phyloP scores from a whole-genome alignment of 2,797 vertebrate species.

The Cichlasoma orientale region DNA sequence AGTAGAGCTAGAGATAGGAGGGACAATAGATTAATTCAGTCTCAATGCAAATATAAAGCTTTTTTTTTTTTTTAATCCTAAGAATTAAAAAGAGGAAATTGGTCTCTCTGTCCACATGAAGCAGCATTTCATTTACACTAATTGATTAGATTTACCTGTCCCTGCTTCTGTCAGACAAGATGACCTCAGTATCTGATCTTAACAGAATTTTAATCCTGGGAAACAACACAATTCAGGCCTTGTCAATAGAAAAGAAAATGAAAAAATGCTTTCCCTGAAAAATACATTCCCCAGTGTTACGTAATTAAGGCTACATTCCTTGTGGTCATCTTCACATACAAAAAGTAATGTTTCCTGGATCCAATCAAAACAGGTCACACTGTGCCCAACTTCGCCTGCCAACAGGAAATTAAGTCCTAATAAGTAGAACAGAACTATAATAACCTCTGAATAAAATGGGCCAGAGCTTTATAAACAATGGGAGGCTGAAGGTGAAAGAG shows the following conservation, averaged over 20 bases:
- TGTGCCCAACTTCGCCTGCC: background rate
- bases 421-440: slow-evolving; percentile 22
- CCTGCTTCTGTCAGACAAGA: background rate
- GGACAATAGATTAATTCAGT: slow-evolving; percentile 43
- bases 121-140: background rate
- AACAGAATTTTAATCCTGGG: background rate
- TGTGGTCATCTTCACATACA: background rate
- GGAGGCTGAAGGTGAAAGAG: slow-evolving; percentile 21
- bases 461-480: slow-evolving; percentile 36
- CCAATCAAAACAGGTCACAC: slow-evolving; percentile 19
- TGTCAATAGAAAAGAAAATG: background rate
- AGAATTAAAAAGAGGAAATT: background rate
- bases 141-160: background rate
- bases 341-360: slow-evolving; percentile 16
- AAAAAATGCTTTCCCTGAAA: background rate
- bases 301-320: background rate
- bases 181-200: background rate
- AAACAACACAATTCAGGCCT: background rate
- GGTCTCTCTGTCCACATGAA: background rate
- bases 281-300: background rate
- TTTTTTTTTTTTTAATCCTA: background rate
- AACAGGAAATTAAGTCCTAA: slow-evolving; percentile 22
- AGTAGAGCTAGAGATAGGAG: slow-evolving; percentile 32
- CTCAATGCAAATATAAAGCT: slow-evolving; percentile 30
- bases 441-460: slow-evolving; percentile 31